Percentiles rank a stretch among this genome's conserved stretches.
Conservation (phyloP, 2,113 vertebrate species). For the Salvelinus sp. region DNA sequence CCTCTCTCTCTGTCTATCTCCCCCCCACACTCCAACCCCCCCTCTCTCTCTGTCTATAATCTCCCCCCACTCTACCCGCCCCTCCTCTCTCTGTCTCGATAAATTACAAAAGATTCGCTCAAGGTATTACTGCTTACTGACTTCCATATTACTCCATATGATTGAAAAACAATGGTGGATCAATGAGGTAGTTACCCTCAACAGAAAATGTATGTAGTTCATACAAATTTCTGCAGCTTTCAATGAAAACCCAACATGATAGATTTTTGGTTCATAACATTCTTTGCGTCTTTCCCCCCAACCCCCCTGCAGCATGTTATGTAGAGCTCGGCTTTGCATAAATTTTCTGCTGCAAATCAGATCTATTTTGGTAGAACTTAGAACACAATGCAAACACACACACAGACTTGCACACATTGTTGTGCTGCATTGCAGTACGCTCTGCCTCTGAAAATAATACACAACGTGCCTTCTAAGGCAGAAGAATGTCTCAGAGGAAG, state of each 20-base stretch:
- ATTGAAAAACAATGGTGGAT: too few species aligned
- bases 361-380: constrained; percentile 18
- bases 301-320: constrained; percentile 27
- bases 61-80: neutral
- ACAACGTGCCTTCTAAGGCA: too few species aligned
- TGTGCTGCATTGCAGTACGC: constrained; percentile 62
- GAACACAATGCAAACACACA: constrained; percentile 30
- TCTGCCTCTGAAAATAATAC: neutral
- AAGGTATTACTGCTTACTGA: too few species aligned
- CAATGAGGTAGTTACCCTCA: too few species aligned
- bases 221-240: too few species aligned
- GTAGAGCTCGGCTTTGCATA: constrained; percentile 57
- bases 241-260: too few species aligned
- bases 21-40: neutral
- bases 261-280: too few species aligned
- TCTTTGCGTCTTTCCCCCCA: neutral
- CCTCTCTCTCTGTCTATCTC: neutral
- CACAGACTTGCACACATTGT: constrained; percentile 22
- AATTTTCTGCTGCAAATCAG: constrained; percentile 59
- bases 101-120: neutral
- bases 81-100: neutral
- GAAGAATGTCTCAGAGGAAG: too few species aligned
- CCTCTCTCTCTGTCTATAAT: neutral
- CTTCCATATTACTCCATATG: too few species aligned
- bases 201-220: too few species aligned